Conservation (phyloP, 2,888 invertebrate species). For the Acrobasis consociella region DNA sequence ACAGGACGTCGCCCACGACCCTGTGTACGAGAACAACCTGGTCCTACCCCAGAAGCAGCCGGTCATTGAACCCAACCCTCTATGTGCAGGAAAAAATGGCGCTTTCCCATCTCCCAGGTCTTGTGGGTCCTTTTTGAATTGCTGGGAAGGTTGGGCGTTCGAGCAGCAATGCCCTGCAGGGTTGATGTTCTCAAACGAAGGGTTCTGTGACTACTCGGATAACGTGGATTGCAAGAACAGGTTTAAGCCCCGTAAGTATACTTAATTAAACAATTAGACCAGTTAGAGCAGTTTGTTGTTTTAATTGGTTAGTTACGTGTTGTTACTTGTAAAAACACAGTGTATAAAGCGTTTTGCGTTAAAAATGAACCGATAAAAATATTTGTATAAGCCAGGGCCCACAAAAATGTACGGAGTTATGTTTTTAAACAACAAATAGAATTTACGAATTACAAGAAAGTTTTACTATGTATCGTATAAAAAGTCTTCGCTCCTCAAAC, state of each 20-base stretch:
- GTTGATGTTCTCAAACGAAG: conserved; percentile 82
- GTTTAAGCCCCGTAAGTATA: conserved; percentile 57
- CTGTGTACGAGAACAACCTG: conserved; percentile 63
- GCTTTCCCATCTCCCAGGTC: conserved; percentile 84
- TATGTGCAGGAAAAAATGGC: conserved; percentile 78
- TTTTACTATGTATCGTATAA: no score
- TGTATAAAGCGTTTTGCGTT: background rate
- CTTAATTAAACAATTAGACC: no score
- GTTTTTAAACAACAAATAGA: no score
- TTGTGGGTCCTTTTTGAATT: conserved; percentile 86
- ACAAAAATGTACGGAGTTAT: no score
- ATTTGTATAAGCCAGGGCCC: no score
- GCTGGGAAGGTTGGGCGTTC: conserved; percentile 87
- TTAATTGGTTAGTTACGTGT: background rate
- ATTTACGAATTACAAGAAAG: no score
- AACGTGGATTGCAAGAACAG: conserved; percentile 85
- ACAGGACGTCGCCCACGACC: conserved; percentile 61
- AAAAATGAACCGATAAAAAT: conserved; percentile 13
- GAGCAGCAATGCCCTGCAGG: conserved; percentile 86
- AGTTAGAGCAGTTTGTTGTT: no score
- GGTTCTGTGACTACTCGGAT: conserved; percentile 85
- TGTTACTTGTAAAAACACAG: background rate
- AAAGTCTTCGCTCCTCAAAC: no score
- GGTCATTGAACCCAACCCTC: conserved; percentile 54
- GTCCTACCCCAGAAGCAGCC: conserved; percentile 55